Base-by-base conservation (phyloP, 2,113 vertebrate species). In the Etheostoma cragini region DNA sequence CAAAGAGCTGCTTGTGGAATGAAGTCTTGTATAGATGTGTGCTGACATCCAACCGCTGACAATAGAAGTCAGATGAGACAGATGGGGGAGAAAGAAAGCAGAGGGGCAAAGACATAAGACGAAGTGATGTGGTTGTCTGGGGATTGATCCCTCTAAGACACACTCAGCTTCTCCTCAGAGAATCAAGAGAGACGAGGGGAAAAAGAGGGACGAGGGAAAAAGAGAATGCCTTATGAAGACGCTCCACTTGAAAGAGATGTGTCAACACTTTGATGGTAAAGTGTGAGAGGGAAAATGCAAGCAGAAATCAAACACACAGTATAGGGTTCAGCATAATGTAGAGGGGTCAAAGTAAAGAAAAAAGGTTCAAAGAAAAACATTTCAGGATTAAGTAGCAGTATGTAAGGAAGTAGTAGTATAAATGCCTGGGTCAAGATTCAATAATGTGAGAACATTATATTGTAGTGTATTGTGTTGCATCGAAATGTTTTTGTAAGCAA, bases 141-240 rank as follows among this genome's bases (percentile, higher is more conserved):
- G 90, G 89, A 91, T 64, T 89, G 87, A 91, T 90, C 83, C 92
- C 88, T 86, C 80, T 21, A 85, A 88, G 87, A 92, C 78, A 80
- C 80, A 64, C 80, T 85, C 38, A 50, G 85, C 54, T 79, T 81
- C 90, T 88, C 90, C 87, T 90, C 76, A n/a, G 91, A 91, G 88
- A 79, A 83, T 38, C 54, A 73, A 73, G 72, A 47, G 66, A 79
- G 76, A 80, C 81, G n/a, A n/a, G n/a, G n/a, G n/a, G n/a, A n/a
- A n/a, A n/a, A 83, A 70, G 61, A 72, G 58, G 66, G 53, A 80
- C 62, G 78, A 62, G 77, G 72, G 78, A 84, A 65, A 94, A 94
- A 92, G 89, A 79, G 93, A 93, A 93, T 94, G 91, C 83, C 86
- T 92, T 91, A 93, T 92, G 91, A 92, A 89, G 91, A 90, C 38